These are phyloP conservation scores for Cassiopea andromeda DNA, from an alignment of 30 jellyfish, hydroid and myxozoan genomes.

Conservation along the genomic window DNA sequence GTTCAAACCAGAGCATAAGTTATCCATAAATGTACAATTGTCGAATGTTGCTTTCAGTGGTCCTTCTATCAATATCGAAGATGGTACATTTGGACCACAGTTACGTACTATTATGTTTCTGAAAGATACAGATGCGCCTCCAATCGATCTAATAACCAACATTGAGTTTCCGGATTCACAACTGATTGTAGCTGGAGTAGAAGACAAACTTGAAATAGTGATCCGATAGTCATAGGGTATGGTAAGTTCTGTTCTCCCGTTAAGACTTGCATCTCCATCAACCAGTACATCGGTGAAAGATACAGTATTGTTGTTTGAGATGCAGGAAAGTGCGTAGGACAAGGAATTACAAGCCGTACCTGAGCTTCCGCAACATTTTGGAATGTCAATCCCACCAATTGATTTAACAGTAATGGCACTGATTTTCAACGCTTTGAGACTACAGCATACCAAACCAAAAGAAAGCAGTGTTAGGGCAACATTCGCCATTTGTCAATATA, in stretches of 20 bases:
- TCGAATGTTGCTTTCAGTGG: slow-evolving; percentile 32
- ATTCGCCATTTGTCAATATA: background rate
- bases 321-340: slow-evolving; percentile 21
- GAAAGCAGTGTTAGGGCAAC: background rate
- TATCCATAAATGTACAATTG: slow-evolving; percentile 44
- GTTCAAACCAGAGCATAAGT: slow-evolving; percentile 68
- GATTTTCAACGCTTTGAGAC: background rate
- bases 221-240: slow-evolving; percentile 11
- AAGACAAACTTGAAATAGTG: background rate
- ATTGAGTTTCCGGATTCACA: slow-evolving; percentile 12
- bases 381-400: background rate
- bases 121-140: background rate
- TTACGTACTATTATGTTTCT: background rate
- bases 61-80: slow-evolving; percentile 35
- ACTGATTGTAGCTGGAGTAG: background rate
- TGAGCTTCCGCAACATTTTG: slow-evolving; percentile 4
- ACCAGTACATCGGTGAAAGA: background rate
- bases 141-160: slow-evolving; percentile 10
- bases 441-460: background rate
- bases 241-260: slow-evolving; percentile 1
- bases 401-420: background rate
- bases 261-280: slow-evolving; percentile 19
- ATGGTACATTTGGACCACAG: slow-evolving; percentile 62
- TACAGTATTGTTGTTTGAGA: slow-evolving; percentile 1
- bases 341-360: slow-evolving; percentile 1